Evolutionary conservation across 1,140 invertebrate species (phyloP), one percentile per base, ranked within the genome.

Genomic region (Drosophila watanabei): DNA sequence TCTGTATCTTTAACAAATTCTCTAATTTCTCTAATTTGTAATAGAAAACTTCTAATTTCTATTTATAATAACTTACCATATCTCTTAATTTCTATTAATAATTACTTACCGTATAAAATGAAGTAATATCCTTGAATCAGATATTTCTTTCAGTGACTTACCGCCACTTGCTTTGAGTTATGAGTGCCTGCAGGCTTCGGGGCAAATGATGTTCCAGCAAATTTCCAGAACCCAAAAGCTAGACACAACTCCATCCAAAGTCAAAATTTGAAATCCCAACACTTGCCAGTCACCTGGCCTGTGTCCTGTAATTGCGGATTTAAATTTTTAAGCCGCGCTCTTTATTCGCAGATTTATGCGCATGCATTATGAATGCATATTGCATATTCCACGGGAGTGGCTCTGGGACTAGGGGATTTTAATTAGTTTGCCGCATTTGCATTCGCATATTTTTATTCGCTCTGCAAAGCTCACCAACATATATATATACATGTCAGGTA

Each of bases 271-370:
- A 24, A 24, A 24, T 24, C 24, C 24, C 24, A 24, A 24, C 24
- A 2, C 9, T 18, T 18, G 41, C 18, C 49, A 14, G 24, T 32
- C 61, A 66, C 43, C 73, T 75, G 60, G 37, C 18, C n/a, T n/a
- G 13, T 16, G 41, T 41, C 52, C 65, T 63, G 56, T 87, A 87
- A 88, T 87, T 87, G 83, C 71, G 62, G 59, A 83, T 87, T 87
- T 88, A 68, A 80, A 88, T 88, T 69, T 87, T 87, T 89, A 89
- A 89, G 80, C 84, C 64, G 51, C 49, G 63, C 81, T 75, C 35
- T 81, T 89, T 80, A 80, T 75, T 77, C 75, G 41, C 46, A 73
- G 80, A 87, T 89, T 87, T 87, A 87, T 89, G 76, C 69, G 64
- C 80, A 89, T 88, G 73, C 68, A 88, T 89, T 88, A 84, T 89